Evolutionary conservation across 1,140 invertebrate species (phyloP).

Genomic region (Euwallacea similis): DNA sequence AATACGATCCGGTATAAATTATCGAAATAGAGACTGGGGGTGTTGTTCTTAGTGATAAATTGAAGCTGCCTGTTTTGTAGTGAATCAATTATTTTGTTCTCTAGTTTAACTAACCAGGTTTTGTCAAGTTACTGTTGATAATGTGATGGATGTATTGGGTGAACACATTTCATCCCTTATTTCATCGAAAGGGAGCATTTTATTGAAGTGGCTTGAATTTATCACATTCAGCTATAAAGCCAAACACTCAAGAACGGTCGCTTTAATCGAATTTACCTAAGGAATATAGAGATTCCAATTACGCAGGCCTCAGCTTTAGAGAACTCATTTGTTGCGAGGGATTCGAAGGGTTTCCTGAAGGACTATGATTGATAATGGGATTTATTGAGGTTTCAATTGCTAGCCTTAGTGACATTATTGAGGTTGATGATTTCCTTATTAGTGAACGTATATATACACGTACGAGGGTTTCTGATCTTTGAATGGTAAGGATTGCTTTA

Average conservation of each 20-base stretch:
- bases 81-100: constrained; percentile 11
- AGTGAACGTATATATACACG: no score
- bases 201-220: no score
- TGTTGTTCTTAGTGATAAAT: constrained; percentile 6
- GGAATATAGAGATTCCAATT: constrained; percentile 5
- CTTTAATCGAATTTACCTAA: constrained; percentile 1
- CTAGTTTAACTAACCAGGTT: not conserved
- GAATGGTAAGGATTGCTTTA: no score
- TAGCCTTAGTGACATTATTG: no score
- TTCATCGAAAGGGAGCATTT: no score
- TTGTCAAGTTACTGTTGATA: not conserved
- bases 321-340: not conserved
- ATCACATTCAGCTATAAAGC: no score
- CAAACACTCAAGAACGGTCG: no score
- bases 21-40: constrained; percentile 11
- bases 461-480: no score
- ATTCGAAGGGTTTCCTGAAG: not conserved
- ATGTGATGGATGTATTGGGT: no score
- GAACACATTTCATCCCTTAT: no score
- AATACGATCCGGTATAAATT: constrained; percentile 17
- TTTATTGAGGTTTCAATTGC: not conserved
- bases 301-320: not conserved
- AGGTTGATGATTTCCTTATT: no score
- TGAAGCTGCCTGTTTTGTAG: constrained; percentile 1
- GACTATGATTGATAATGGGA: not conserved